A percentile compares a stretch with the other conserved stretches of the same genome.
These are phyloP conservation scores for Neomicropteryx cornuta DNA, from an alignment of 1,140 invertebrate genomes.

Conservation along the genomic window DNA sequence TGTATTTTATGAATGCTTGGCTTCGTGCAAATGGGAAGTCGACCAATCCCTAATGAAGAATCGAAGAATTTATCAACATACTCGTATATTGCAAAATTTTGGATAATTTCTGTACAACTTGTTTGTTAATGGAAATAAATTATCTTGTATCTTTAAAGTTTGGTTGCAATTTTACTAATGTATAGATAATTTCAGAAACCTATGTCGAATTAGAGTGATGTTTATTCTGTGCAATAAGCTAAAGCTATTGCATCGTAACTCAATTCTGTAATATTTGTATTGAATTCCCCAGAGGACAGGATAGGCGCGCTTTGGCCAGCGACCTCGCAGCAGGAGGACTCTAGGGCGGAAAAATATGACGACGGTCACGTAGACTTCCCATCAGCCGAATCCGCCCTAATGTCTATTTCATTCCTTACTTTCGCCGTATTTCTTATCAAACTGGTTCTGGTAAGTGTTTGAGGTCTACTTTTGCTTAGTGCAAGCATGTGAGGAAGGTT, in stretches of 20 bases:
- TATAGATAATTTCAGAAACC: not conserved
- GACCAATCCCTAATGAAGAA: too few species aligned
- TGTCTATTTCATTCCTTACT: constrained; percentile 71
- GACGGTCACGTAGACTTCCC: constrained; percentile 57
- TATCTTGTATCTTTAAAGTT: not conserved
- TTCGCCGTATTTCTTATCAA: constrained; percentile 75
- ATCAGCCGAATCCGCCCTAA: constrained; percentile 64
- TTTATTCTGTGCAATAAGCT: constrained; percentile 18
- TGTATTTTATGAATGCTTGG: too few species aligned
- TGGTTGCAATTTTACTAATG: not conserved
- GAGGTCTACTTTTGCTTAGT: too few species aligned
- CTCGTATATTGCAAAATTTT: too few species aligned
- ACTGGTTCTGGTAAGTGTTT: constrained; percentile 60
- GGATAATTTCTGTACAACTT: too few species aligned
- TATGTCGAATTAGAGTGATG: constrained; percentile 12
- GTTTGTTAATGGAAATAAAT: not conserved
- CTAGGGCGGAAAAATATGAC: constrained; percentile 21
- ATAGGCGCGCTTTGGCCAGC: constrained; percentile 28
- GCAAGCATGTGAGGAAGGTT: too few species aligned
- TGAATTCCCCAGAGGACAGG: constrained; percentile 25
- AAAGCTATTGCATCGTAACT: constrained; percentile 6
- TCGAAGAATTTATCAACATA: too few species aligned
- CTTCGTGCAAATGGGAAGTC: too few species aligned
- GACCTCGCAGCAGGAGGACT: constrained; percentile 19
- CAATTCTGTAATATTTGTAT: not conserved